A percentile compares a stretch with the other conserved stretches of the same genome.
These are phyloP conservation scores for Saccostrea glomerata DNA, from an alignment of 1,140 invertebrate genomes.

Conservation along the genomic window DNA sequence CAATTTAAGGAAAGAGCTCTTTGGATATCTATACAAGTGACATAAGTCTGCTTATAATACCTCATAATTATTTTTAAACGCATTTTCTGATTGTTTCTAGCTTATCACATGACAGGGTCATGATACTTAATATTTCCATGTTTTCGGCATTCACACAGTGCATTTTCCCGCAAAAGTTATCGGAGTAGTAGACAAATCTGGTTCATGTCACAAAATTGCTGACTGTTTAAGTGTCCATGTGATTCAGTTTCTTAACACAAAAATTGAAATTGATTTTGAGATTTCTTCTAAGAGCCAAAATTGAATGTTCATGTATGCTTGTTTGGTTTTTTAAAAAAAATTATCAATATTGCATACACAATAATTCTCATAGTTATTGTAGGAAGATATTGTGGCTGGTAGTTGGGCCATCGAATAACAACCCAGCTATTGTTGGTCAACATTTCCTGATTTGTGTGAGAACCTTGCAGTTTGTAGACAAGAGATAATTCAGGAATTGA, in stretches of 20 bases:
- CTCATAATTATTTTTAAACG: too few relatives aligned
- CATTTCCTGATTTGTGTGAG: too few relatives aligned
- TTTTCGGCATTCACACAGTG: too few relatives aligned
- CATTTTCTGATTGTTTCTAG: too few relatives aligned
- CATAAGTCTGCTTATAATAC: too few relatives aligned
- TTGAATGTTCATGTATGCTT: background rate
- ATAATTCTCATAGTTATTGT: background rate
- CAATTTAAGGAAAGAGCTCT: too few relatives aligned
- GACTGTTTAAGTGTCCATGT: background rate
- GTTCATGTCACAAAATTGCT: background rate
- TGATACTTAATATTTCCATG: too few relatives aligned
- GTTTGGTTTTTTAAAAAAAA: background rate
- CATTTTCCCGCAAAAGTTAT: too few relatives aligned
- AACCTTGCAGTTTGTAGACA: too few relatives aligned
- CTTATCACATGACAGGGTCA: too few relatives aligned
- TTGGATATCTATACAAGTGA: too few relatives aligned
- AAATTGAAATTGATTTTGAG: background rate
- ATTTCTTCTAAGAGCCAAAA: background rate
- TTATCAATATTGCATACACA: background rate
- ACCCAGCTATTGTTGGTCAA: background rate
- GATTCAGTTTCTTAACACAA: background rate
- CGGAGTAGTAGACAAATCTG: background rate
- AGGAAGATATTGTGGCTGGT: background rate
- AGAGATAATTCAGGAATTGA: too few relatives aligned
- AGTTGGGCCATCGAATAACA: conserved; percentile 5